Evolutionary conservation across 2,888 invertebrate species (phyloP).

Genomic region (Labia minor): DNA sequence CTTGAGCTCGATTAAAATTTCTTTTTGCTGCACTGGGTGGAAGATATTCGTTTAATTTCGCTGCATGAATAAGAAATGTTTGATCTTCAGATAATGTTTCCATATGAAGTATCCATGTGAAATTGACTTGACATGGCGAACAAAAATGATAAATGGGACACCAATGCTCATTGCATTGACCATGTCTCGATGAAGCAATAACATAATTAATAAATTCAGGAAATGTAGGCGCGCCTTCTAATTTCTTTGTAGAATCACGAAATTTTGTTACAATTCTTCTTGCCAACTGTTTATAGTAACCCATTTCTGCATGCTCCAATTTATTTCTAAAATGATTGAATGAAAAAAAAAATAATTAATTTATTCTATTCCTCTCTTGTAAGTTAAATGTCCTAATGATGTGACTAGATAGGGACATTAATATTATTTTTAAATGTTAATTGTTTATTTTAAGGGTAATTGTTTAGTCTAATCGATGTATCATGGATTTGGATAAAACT

Average conservation of each 20-base stretch:
- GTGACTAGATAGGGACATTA: too few species aligned
- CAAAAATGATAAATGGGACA: constrained; percentile 53
- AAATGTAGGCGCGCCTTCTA: constrained; percentile 42
- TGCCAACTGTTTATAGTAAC: neutral
- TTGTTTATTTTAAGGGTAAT: too few species aligned
- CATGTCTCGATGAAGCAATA: constrained; percentile 22
- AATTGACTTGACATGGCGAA: constrained; percentile 54
- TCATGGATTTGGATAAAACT: too few species aligned
- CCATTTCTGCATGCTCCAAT: neutral
- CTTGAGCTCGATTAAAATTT: constrained; percentile 40
- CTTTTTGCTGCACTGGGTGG: neutral
- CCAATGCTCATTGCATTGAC: constrained; percentile 49
- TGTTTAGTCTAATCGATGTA: too few species aligned
- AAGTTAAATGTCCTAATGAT: too few species aligned
- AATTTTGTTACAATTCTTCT: constrained; percentile 2
- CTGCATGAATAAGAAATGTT: constrained; percentile 47
- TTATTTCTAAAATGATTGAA: constrained; percentile 13
- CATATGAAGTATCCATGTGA: constrained; percentile 51
- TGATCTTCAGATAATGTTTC: constrained; percentile 51
- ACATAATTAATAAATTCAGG: constrained; percentile 29
- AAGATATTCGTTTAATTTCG: constrained; percentile 45
- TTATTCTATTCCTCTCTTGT: too few species aligned
- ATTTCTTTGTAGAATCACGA: neutral
- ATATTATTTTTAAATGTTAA: too few species aligned
- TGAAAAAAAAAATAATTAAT: constrained; percentile 9